Conservation (phyloP, 2,888 invertebrate species). For the Nemotelus nigrinus region DNA sequence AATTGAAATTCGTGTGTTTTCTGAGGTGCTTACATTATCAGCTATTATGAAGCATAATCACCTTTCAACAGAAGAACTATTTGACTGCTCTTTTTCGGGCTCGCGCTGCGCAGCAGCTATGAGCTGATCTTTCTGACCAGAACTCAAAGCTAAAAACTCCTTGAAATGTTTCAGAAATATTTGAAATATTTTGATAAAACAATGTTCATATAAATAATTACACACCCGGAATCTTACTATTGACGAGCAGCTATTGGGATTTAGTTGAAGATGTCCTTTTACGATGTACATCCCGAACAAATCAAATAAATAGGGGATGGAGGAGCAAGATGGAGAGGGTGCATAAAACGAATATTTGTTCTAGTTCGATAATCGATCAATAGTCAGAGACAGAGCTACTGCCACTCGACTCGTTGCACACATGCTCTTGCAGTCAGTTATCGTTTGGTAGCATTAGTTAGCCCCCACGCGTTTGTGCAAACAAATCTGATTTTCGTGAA, state of each 20-base stretch:
- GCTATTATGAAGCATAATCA: conserved; percentile 54
- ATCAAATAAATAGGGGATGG: conserved; percentile 39
- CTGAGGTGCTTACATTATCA: conserved; percentile 52
- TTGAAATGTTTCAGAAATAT: conserved; percentile 18
- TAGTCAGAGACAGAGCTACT: no score
- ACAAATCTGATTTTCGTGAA: no score
- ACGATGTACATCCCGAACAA: conserved; percentile 13
- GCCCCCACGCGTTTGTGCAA: no score
- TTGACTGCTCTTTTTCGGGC: conserved; percentile 50
- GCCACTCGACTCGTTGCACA: no score
- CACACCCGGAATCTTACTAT: conserved; percentile 36
- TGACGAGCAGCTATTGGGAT: conserved; percentile 46
- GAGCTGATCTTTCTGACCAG: conserved; percentile 24
- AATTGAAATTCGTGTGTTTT: conserved; percentile 52
- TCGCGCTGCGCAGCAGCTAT: conserved; percentile 51
- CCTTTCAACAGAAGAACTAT: conserved; percentile 53
- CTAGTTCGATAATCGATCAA: no score
- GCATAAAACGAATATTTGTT: no score
- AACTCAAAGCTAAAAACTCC: conserved; percentile 11
- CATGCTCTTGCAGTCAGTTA: no score
- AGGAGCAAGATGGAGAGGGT: no score
- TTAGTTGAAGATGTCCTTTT: conserved; percentile 46
- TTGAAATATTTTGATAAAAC: conserved; percentile 43
- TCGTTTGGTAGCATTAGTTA: no score
- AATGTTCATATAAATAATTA: conserved; percentile 44